A percentile compares a stretch with the other conserved stretches of the same genome.
Evolutionary conservation across 1,140 invertebrate species (phyloP).

Genomic region (Drosophila gunungcola): DNA sequence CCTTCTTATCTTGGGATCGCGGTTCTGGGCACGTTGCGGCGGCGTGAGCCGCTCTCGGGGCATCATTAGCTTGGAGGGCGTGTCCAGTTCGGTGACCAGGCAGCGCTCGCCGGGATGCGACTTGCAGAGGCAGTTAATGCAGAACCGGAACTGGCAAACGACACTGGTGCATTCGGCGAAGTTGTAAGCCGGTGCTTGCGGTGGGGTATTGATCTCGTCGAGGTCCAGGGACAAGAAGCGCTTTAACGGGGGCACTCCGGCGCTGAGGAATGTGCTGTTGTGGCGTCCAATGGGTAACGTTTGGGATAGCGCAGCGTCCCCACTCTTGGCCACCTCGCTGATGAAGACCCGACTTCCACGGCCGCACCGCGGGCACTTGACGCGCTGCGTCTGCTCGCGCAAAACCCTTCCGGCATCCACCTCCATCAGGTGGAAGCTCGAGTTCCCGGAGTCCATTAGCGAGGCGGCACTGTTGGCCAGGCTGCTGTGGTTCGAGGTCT

Average conservation of each 20-base stretch:
- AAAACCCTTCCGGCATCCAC: constrained; percentile 40
- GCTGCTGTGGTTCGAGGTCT: constrained; percentile 57
- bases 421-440: constrained; percentile 28
- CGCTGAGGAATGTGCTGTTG: constrained; percentile 6
- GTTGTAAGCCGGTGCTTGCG: constrained; percentile 16
- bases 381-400: constrained; percentile 59
- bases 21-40: constrained; percentile 51
- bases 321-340: constrained; percentile 16
- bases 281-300: constrained; percentile 44
- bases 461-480: constrained; percentile 19
- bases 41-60: constrained; percentile 59
- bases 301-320: constrained; percentile 33
- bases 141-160: constrained; percentile 61
- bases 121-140: constrained; percentile 50
- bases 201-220: constrained; percentile 15
- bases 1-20: constrained; percentile 58
- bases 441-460: constrained; percentile 22
- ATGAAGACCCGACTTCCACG: constrained; percentile 56
- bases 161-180: constrained; percentile 64
- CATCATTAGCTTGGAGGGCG: constrained; percentile 70
- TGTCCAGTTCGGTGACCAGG: constrained; percentile 67
- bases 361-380: constrained; percentile 70
- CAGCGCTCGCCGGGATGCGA: constrained; percentile 69
- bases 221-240: constrained; percentile 64
- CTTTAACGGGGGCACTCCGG: constrained; percentile 9